Evolutionary conservation across 2,113 vertebrate genomes (phyloP).

Genomic region (Uria aalge): DNA sequence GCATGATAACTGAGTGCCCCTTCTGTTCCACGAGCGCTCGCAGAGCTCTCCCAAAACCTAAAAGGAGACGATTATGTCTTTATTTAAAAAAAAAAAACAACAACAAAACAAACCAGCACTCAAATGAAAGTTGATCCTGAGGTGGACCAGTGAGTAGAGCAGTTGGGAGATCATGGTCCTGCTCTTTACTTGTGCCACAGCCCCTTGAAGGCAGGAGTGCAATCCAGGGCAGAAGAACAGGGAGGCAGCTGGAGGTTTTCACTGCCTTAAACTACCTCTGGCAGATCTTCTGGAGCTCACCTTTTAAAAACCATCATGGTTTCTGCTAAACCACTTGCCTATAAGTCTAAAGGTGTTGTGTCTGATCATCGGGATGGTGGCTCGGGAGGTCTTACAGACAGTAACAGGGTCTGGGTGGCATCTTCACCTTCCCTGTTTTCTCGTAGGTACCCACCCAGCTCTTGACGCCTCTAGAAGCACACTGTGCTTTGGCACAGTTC

Average conservation of each 20-base stretch:
- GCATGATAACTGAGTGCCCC: not conserved
- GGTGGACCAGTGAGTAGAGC: not conserved
- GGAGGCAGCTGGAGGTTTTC: not conserved
- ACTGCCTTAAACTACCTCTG: not conserved
- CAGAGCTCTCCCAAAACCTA: not conserved
- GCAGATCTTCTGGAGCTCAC: not conserved
- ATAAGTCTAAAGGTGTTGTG: not conserved
- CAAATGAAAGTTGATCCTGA: not conserved
- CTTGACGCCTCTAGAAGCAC: not conserved
- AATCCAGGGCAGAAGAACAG: not conserved
- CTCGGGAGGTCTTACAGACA: not conserved
- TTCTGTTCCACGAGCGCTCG: not conserved
- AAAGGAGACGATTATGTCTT: not conserved
- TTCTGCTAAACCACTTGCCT: not conserved
- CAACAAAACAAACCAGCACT: not conserved
- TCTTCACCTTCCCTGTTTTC: not conserved
- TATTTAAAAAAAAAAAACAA: not conserved
- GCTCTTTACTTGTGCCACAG: not conserved
- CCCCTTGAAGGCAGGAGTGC: rapidly evolving
- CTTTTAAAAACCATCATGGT: not conserved
- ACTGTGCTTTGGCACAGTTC: not conserved
- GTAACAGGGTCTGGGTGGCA: not conserved
- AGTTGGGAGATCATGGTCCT: not conserved
- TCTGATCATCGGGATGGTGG: not conserved
- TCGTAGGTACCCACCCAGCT: not conserved